Evolutionary conservation across 2,888 invertebrate species (phyloP), one percentile per base, ranked within the genome.

Genomic region (Drosophila pseudotalamancana): DNA sequence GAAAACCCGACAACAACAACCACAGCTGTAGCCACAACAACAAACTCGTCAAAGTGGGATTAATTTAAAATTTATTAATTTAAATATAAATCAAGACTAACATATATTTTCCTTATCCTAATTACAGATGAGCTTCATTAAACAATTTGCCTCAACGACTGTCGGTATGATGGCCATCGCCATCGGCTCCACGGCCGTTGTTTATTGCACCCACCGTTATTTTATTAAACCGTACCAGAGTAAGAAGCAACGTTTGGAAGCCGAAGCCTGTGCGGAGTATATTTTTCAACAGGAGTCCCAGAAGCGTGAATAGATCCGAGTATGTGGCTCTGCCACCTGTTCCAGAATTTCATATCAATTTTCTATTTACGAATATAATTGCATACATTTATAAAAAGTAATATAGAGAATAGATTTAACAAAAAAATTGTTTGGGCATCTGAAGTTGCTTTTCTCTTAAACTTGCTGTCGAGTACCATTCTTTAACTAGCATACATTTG

Each of bases 101-200:
- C 14, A 8, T 42, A 2, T 2, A 2, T 25, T 1, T 8, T 23
- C 34, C 8, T 31, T 19, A 3, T 6, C 8, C 19, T 59, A 23
- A 59, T 83, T 87, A 0, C 75, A 91, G 91, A 91, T 91, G 91
- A 91, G 72, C 85, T 80, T 87, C 71, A 80, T 80, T 86, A 88
- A 79, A 53, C 68, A 73, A 37, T 86, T 88, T 43, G 71, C 74
- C 40, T 65, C 78, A 32, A 78, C 89, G 16, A 66, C 88, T 32
- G 74, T 87, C 37, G 91, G 90, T 16, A 16, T 90, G 50, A 74
- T 91, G 87, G 88, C 85, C 16, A 75, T 87, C 46, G 90, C 84
- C 55, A 61, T 91, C 25, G 71, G 84, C 42, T 80, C 84, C n/a
- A 89, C 90, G 3, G 39, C 83, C 12, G 27, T 72, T 27, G 19